phyloP scores from a whole-genome alignment of 2,888 invertebrate species.

The Gonocerus acuteangulatus region DNA sequence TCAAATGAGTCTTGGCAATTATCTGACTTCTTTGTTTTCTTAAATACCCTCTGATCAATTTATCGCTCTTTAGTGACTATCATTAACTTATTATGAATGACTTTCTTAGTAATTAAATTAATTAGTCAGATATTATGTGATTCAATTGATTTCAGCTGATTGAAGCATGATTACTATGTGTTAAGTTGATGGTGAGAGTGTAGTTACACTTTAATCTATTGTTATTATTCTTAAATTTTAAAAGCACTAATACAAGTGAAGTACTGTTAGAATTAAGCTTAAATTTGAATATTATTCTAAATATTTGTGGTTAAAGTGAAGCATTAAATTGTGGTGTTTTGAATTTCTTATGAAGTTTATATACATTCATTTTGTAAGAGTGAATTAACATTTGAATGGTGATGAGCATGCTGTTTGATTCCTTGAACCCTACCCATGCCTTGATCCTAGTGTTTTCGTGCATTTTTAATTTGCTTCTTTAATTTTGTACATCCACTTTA shows the following conservation, averaged over 20 bases:
- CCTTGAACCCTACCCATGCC: conserved; percentile 31
- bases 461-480: conserved; percentile 37
- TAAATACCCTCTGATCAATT: background rate
- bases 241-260: background rate
- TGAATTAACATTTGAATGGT: conserved; percentile 7
- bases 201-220: background rate
- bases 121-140: background rate
- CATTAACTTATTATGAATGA: too few species aligned
- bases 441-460: conserved; percentile 39
- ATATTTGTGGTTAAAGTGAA: background rate
- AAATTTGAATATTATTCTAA: background rate
- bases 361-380: conserved; percentile 9
- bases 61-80: background rate
- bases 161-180: conserved; percentile 18
- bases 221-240: background rate
- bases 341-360: conserved; percentile 1
- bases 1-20: conserved; percentile 30
- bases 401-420: conserved; percentile 25
- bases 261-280: too few species aligned
- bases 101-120: background rate
- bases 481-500: conserved; percentile 9
- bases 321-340: conserved; percentile 1
- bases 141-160: conserved; percentile 20
- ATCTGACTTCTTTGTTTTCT: conserved; percentile 12
- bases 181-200: conserved; percentile 18